Evolutionary conservation across 2,797 vertebrate genomes (phyloP).

Genomic region (Melanotaenia maccullochi): DNA sequence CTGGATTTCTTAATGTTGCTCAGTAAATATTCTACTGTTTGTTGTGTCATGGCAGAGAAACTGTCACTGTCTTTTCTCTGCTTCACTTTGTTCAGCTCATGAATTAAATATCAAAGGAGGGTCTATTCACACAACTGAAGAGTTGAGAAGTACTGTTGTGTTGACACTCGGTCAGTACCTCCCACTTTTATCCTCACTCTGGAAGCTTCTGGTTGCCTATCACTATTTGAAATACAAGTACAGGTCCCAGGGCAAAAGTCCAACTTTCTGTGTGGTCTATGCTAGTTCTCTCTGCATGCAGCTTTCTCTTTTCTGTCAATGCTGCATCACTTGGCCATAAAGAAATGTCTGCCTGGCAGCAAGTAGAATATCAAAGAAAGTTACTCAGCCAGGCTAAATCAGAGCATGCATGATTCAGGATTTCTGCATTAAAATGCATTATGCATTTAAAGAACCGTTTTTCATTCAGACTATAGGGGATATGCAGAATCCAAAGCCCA

Average conservation of each 20-base stretch:
- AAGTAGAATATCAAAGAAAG: background rate
- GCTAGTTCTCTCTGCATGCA: conserved; percentile 24
- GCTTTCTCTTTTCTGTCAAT: background rate
- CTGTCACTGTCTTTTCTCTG: conserved; percentile 39
- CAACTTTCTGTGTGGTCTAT: conserved; percentile 38
- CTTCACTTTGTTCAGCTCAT: conserved; percentile 59
- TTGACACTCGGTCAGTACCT: conserved; percentile 54
- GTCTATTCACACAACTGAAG: conserved; percentile 42
- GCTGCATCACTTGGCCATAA: conserved; percentile 16
- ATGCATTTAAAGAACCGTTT: background rate
- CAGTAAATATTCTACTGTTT: background rate
- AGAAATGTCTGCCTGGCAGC: conserved; percentile 27
- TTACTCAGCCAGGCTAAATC: conserved; percentile 5
- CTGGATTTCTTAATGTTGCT: background rate
- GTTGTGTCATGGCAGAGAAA: conserved; percentile 30
- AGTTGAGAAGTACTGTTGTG: conserved; percentile 54
- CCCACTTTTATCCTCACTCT: conserved; percentile 61
- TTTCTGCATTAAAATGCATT: background rate
- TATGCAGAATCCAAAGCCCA: background rate
- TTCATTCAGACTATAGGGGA: background rate
- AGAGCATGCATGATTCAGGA: background rate
- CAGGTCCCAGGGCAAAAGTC: conserved; percentile 44
- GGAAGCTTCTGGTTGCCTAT: conserved; percentile 58
- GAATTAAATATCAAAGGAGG: conserved; percentile 70
- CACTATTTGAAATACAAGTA: conserved; percentile 76